These are phyloP conservation scores for Nemotelus pantherinus DNA, from an alignment of 2,888 invertebrate genomes.

Conservation along the genomic window DNA sequence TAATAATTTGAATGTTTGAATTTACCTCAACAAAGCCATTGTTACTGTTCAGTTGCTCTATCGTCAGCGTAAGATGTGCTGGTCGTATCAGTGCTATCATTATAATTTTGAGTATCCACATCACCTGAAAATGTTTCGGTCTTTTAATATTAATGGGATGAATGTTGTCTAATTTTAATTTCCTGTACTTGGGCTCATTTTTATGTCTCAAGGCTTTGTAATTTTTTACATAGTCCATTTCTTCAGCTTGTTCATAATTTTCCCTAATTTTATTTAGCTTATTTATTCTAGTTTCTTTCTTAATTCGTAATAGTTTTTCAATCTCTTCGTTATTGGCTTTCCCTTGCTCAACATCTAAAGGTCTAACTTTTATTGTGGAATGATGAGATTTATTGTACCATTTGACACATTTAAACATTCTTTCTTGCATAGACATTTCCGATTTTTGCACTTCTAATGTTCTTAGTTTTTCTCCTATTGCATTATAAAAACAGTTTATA, in stretches of 20 bases:
- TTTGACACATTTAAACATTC: conserved; percentile 31
- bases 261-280: conserved; percentile 28
- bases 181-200: conserved; percentile 48
- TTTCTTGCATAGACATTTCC: conserved; percentile 41
- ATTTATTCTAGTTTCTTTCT: conserved; percentile 28
- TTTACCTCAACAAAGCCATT: conserved; percentile 46
- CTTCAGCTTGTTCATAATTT: conserved; percentile 29
- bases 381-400: conserved; percentile 46
- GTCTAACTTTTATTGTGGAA: conserved; percentile 40
- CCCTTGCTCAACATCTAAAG: conserved; percentile 24
- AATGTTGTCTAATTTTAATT: not conserved
- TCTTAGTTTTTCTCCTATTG: not conserved
- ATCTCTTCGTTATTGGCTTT: conserved; percentile 25
- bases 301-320: conserved; percentile 4
- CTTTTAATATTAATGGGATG: conserved; percentile 48
- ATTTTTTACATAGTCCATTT: conserved; percentile 44
- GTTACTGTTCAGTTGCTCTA: conserved; percentile 39
- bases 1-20: conserved; percentile 36
- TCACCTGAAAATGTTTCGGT: conserved; percentile 48
- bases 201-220: conserved; percentile 48
- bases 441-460: not conserved
- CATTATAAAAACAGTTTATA: too few relatives aligned
- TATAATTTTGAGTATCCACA: not conserved
- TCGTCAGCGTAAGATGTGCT: not conserved
- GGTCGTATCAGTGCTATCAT: conserved; percentile 26